phyloP scores from a whole-genome alignment of 2,888 invertebrate species.

The Cantharis lateralis region DNA sequence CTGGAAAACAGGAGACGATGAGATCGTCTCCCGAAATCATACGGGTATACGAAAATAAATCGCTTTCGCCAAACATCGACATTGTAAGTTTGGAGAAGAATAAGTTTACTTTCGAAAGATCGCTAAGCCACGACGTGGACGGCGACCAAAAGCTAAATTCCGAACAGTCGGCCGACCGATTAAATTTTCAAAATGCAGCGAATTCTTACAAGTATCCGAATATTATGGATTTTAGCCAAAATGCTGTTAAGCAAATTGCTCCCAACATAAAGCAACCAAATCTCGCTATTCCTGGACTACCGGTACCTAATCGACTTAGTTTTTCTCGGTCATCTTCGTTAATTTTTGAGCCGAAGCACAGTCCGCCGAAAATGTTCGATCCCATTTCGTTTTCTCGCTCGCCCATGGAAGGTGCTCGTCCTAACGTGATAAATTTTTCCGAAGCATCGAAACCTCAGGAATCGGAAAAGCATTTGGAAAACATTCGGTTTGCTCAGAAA shows the following conservation, averaged over 20 bases:
- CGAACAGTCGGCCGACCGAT: background rate
- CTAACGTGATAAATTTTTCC: constrained; percentile 71
- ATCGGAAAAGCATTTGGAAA: constrained; percentile 31
- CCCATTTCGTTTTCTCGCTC: background rate
- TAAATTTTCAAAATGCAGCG: constrained; percentile 28
- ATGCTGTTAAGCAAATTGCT: constrained; percentile 53
- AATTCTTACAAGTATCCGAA: constrained; percentile 45
- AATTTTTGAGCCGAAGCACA: constrained; percentile 35
- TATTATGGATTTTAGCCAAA: constrained; percentile 55
- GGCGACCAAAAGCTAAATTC: background rate
- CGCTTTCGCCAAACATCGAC: constrained; percentile 47
- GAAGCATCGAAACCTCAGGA: constrained; percentile 67
- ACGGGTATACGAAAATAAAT: constrained; percentile 48
- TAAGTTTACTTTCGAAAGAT: constrained; percentile 33
- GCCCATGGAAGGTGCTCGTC: constrained; percentile 55
- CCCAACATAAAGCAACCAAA: constrained; percentile 54
- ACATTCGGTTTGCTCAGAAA: constrained; percentile 36
- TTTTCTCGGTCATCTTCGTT: constrained; percentile 23
- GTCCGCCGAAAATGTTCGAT: constrained; percentile 11
- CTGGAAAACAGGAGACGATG: constrained; percentile 35
- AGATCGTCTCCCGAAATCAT: constrained; percentile 46
- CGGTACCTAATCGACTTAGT: constrained; percentile 41
- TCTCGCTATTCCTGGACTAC: constrained; percentile 44
- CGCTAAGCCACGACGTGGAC: constrained; percentile 8
- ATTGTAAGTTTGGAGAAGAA: constrained; percentile 40